Base-by-base conservation (phyloP, 1,140 invertebrate genomes). In the Drosophila auraria region DNA sequence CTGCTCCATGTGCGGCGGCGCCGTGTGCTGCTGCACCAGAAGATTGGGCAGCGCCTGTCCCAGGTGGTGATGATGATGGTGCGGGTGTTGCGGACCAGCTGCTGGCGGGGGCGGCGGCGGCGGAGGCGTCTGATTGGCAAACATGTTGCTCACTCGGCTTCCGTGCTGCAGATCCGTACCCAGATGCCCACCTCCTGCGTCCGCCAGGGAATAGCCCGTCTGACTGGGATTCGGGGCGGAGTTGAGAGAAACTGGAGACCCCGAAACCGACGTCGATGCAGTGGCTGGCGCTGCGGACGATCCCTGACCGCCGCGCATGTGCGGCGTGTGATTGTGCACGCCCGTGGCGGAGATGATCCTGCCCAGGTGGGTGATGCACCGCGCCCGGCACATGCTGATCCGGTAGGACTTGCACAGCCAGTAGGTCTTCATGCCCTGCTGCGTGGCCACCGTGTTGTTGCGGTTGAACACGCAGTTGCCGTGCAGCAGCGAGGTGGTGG, bases 371-470 rank as follows among this genome's bases (percentile, higher is more conserved):
- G 92, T 93, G 50, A 93, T 93, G 73, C 92, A 93, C 58, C 92
- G 76, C 5, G 92, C 92, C 42, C 92, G 89, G 40, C 92, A 93
- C 92, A 93, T 93, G 70, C 91, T 92, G 57, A 93, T 93, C 33
- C 92, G 89, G 77, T 93, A 93, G 11, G 92, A 93, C 57, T 93
- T 93, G 73, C 92, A 93, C 49, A 93, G 79, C 92, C 92, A 93
- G 63, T 93, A 93, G 36, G 92, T 93, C 91, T 93, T 93, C 92
- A 93, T 93, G 62, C 92, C 92, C 82, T 93, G 92, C 66, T 93
- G 92, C 42, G 92, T 93, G 68, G 92, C 92, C 36, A 93, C 92
- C 42, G 92, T 93, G 77, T 93, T 93, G 77, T 93, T 93, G 45
- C 92, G 87, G 73, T 93, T 93, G 58, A 93, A 93, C 33, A 93